Percentiles rank a stretch among this genome's conserved stretches.
phyloP scores from a whole-genome alignment of 2,888 invertebrate genomes.

The Criorhina ranunculi region DNA sequence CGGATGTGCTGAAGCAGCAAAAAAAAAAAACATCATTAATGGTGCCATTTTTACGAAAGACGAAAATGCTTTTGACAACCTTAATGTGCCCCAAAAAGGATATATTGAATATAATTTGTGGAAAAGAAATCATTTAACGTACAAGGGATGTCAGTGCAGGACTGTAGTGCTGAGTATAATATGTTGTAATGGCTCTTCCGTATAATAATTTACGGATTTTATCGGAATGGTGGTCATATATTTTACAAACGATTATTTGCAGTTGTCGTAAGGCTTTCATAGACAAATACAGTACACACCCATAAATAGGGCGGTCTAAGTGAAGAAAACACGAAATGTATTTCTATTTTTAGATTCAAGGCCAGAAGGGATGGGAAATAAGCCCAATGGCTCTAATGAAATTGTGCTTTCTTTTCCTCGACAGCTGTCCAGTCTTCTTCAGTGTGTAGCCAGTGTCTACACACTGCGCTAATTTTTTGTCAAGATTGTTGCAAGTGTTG shows the following conservation, averaged over 20 bases:
- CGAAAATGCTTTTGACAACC: constrained; percentile 65
- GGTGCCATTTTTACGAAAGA: constrained; percentile 58
- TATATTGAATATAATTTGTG: constrained; percentile 66
- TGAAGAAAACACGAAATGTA: too few relatives aligned
- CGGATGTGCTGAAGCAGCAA: constrained; percentile 50
- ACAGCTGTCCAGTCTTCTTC: too few relatives aligned
- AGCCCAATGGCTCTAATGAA: too few relatives aligned
- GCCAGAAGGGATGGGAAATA: too few relatives aligned
- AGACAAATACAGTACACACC: not conserved
- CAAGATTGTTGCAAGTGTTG: too few relatives aligned
- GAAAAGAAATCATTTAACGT: constrained; percentile 36
- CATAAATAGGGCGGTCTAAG: not conserved
- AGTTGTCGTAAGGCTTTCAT: constrained; percentile 41
- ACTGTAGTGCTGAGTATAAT: constrained; percentile 35
- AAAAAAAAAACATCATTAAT: constrained; percentile 59
- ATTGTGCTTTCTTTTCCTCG: too few relatives aligned
- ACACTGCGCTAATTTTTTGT: too few relatives aligned
- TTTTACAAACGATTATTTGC: constrained; percentile 36
- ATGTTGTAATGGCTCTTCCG: constrained; percentile 64
- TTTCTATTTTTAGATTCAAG: too few relatives aligned
- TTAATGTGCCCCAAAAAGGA: constrained; percentile 61
- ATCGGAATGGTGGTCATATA: constrained; percentile 50
- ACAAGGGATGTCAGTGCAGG: constrained; percentile 9
- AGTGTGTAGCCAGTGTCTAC: too few relatives aligned
- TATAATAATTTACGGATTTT: constrained; percentile 61